Percentiles rank a stretch among this genome's conserved stretches.
Evolutionary conservation across 92 coral and sea anemone species (phyloP).

Genomic region (Umimayanthus kanabou): DNA sequence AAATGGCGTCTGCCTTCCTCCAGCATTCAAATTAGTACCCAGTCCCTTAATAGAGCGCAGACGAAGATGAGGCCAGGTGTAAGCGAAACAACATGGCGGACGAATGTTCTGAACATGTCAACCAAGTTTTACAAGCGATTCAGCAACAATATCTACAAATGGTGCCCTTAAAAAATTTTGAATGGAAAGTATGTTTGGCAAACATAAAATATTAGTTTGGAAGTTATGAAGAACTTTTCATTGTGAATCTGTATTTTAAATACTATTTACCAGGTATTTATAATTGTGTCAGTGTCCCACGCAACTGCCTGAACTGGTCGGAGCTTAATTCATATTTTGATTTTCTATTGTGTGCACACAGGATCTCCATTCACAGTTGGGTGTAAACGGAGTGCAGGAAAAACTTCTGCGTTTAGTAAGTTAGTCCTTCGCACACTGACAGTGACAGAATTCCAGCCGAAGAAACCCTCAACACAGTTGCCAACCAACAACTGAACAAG

Average conservation of each 20-base stretch:
- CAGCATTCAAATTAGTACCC: slow-evolving; percentile 29
- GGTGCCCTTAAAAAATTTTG: slow-evolving; percentile 61
- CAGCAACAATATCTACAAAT: slow-evolving; percentile 77
- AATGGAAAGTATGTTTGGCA: slow-evolving; percentile 56
- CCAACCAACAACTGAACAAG: too few species aligned
- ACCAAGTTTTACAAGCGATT: slow-evolving; percentile 31
- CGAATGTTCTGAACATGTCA: background rate
- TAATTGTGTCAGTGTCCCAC: too few species aligned
- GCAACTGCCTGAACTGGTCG: too few species aligned
- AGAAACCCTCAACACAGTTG: too few species aligned
- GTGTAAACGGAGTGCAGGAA: background rate
- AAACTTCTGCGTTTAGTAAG: slow-evolving; percentile 1
- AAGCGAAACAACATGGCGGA: slow-evolving; percentile 39
- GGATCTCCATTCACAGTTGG: slow-evolving; percentile 13
- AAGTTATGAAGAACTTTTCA: background rate
- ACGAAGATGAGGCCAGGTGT: slow-evolving; percentile 47
- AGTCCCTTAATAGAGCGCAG: slow-evolving; percentile 24
- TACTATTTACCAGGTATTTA: background rate
- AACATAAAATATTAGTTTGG: background rate
- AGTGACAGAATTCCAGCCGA: too few species aligned
- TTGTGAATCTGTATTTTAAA: background rate
- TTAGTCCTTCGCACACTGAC: background rate
- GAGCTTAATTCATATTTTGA: too few species aligned
- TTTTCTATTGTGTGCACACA: slow-evolving; percentile 7
- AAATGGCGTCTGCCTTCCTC: slow-evolving; percentile 49